A percentile compares a stretch with the other conserved stretches of the same genome.
Conservation (phyloP, 1,140 invertebrate species). For the Belonocnema kinseyi region DNA sequence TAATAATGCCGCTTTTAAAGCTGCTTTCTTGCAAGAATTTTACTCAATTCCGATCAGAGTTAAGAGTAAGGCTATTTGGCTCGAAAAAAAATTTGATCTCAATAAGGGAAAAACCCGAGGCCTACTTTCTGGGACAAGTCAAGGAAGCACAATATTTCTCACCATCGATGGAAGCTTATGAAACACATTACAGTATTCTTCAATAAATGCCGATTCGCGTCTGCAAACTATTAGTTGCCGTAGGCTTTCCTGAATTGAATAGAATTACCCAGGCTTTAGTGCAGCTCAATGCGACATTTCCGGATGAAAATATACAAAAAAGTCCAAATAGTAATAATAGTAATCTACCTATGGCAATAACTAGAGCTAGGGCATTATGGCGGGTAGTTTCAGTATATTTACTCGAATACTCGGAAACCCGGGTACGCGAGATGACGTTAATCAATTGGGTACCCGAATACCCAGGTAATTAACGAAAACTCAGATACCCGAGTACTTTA, state of each 20-base stretch:
- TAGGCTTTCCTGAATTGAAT: background rate
- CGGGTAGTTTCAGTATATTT: too few relatives aligned
- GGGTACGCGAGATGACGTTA: too few relatives aligned
- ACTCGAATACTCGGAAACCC: too few relatives aligned
- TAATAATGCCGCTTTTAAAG: background rate
- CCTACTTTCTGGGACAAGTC: background rate
- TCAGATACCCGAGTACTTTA: too few relatives aligned
- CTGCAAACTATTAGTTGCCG: background rate
- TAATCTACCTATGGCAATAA: too few relatives aligned
- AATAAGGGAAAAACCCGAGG: background rate
- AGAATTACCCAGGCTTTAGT: background rate
- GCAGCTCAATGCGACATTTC: background rate
- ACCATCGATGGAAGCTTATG: background rate
- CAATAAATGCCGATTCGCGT: background rate
- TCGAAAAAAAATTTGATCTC: background rate
- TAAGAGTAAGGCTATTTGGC: background rate
- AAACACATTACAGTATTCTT: background rate
- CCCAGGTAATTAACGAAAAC: too few relatives aligned
- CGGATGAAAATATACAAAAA: too few relatives aligned
- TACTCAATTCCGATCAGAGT: background rate
- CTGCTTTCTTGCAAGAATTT: background rate
- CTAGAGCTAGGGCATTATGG: too few relatives aligned
- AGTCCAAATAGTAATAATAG: too few relatives aligned
- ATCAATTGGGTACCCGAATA: too few relatives aligned
- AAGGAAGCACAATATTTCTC: too few relatives aligned